phyloP scores from a whole-genome alignment of 2,797 vertebrate genomes.

The Clamator glandarius region DNA sequence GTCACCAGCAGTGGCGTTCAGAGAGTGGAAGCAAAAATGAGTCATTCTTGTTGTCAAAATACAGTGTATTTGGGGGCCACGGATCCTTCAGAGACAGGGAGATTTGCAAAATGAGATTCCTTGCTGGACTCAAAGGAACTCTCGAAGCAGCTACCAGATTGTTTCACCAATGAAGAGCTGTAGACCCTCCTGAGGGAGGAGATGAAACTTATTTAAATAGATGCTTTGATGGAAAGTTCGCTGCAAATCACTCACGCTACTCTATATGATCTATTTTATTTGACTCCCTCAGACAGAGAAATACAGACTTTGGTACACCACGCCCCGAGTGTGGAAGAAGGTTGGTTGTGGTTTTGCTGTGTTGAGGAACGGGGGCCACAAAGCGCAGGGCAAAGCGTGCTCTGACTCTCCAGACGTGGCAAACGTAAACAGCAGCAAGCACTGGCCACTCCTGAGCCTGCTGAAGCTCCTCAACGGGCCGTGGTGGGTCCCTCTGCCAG shows the following conservation, averaged over 20 bases:
- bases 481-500: not conserved
- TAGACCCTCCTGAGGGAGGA: not conserved
- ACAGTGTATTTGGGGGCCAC: not conserved
- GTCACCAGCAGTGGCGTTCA: not conserved
- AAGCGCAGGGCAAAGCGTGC: not conserved
- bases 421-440: not conserved
- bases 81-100: not conserved
- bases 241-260: not conserved
- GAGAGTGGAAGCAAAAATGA: not conserved
- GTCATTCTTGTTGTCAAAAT: not conserved
- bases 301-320: not conserved
- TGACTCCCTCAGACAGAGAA: not conserved
- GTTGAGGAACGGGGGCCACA: fast-evolving
- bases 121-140: not conserved
- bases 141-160: not conserved
- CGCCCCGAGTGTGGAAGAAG: not conserved
- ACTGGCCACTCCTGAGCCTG: not conserved
- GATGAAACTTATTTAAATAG: not conserved
- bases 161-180: not conserved
- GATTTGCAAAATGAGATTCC: not conserved
- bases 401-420: not conserved
- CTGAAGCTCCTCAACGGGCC: not conserved
- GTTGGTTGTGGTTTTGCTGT: fast-evolving
- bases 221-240: not conserved
- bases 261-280: not conserved